phyloP scores from a whole-genome alignment of 2,797 vertebrate genomes.

The Hipposideros larvatus region DNA sequence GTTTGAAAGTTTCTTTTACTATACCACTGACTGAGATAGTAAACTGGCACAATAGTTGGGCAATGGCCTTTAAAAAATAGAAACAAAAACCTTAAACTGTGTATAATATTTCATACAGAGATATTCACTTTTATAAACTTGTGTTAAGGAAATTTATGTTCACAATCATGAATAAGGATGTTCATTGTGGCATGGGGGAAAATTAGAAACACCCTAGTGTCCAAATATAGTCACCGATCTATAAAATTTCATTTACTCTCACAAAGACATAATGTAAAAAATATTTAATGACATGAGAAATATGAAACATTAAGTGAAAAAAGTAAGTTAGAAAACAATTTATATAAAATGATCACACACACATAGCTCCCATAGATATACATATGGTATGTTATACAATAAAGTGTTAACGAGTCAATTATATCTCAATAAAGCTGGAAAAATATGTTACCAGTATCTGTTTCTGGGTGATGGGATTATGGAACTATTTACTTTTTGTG shows the following conservation, averaged over 20 bases:
- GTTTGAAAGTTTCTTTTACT: constrained; percentile 15
- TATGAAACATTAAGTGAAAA: constrained; percentile 7
- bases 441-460: neutral
- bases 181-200: neutral
- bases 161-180: neutral
- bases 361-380: neutral
- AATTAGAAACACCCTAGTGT: neutral
- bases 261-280: constrained; percentile 24
- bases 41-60: neutral
- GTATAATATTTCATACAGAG: neutral
- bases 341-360: neutral
- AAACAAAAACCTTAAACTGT: neutral
- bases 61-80: neutral
- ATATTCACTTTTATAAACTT: constrained; percentile 19
- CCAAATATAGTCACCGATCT: neutral
- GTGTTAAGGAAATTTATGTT: constrained; percentile 6
- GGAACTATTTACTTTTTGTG: constrained; percentile 21
- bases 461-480: neutral
- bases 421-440: neutral
- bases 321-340: constrained; percentile 10
- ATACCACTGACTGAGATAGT: neutral
- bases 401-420: neutral
- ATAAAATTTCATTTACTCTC: neutral
- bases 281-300: constrained; percentile 19
- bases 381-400: neutral